These are phyloP conservation scores for Pammene aurita DNA, from an alignment of 2,888 invertebrate genomes.

Conservation along the genomic window DNA sequence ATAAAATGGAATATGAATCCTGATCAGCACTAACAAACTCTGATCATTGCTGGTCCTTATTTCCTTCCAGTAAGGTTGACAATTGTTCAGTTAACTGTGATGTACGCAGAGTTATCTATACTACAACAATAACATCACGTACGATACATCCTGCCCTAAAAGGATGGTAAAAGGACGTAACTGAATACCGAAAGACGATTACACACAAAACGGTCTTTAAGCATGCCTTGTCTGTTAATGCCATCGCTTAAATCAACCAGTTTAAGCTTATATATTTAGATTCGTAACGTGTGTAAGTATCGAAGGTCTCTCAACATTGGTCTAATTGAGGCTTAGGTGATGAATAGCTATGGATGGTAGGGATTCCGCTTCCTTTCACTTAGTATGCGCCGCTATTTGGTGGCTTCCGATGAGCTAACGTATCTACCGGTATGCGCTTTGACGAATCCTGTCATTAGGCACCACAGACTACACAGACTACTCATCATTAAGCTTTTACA, in stretches of 20 bases:
- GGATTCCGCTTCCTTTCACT: slow-evolving; percentile 55
- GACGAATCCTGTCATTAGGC: background rate
- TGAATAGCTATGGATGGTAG: slow-evolving; percentile 9
- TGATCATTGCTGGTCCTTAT: background rate
- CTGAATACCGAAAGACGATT: background rate
- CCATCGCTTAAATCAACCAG: background rate
- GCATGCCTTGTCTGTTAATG: slow-evolving; percentile 1
- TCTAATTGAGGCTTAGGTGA: background rate
- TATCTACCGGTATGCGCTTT: slow-evolving; percentile 11
- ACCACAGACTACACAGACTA: too few relatives aligned
- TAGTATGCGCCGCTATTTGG: slow-evolving; percentile 56
- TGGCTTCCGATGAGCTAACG: slow-evolving; percentile 45
- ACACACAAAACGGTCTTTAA: background rate
- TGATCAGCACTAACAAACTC: background rate
- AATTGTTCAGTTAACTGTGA: background rate
- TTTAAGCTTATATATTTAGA: background rate
- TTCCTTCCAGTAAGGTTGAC: background rate
- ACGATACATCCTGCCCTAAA: slow-evolving; percentile 48
- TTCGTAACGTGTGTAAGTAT: background rate
- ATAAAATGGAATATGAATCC: slow-evolving; percentile 21
- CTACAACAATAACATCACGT: slow-evolving; percentile 42
- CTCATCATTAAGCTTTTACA: too few relatives aligned
- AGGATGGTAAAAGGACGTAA: slow-evolving; percentile 1
- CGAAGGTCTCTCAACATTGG: background rate
- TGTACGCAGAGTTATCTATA: slow-evolving; percentile 9